Evolutionary conservation across 1,140 invertebrate species (phyloP), one percentile per base, ranked within the genome.

Genomic region (Ephestia elutella): DNA sequence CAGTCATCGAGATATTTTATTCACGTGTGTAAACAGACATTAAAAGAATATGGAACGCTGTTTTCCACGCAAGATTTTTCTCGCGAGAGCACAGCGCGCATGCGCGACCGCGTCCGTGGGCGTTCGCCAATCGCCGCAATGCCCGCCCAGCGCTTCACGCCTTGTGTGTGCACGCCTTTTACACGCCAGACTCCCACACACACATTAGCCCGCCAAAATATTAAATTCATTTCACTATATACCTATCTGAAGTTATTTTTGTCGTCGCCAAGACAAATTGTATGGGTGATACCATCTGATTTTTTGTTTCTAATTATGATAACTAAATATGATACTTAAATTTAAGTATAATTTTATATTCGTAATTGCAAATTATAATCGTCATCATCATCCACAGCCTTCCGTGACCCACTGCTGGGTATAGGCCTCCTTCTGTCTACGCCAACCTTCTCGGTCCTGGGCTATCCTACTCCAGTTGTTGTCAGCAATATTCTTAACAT

Each of bases 41-140:
- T 68, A 75, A 77, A 75, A 66, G 63, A 75, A 71, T 70, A 62
- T 71, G 67, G 67, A 75, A 70, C 65, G 17, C 21, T 71, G 66
- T 82, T 82, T 85, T 83, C 77, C 72, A 72, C 66, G 60, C 56
- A 59, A 75, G 79, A 84, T 82, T 87, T 85, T 85, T 83, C 82
- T 81, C 74, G 73, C 70, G 68, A 57, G 72, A 66, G 65, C 59
- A 59, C 57, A 25, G 64, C 50, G 67, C 68, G 75, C 80, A 69
- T 73, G 76, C 75, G 77, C 74, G 84, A 73, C 68, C 82, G 84
- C 73, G 84, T 79, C 78, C 74, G 81, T 75, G 75, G 80, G 78
- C 68, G 77, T 73, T 80, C 71, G 73, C 78, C 79, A 82, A 78
- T 79, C 66, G 64, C 54, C 59, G 61, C 54, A 60, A 59, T 66